Evolutionary conservation across 2,113 vertebrate genomes (phyloP), one percentile per base, ranked within the genome.

Genomic region (Empidonax traillii): DNA sequence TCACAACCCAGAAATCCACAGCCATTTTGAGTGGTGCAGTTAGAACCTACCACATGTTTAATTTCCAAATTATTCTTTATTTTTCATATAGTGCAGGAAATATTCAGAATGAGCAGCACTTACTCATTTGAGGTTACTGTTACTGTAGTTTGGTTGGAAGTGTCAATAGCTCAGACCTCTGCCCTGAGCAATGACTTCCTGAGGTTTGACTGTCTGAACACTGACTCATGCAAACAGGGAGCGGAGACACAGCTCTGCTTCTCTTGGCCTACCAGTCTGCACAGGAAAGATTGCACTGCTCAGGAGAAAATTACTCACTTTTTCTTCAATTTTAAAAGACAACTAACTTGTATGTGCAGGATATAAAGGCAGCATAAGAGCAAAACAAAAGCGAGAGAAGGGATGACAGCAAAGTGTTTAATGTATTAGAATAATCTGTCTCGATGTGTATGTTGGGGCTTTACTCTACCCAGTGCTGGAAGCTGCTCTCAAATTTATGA

Each of bases 81-180:
- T 95, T 67, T 75, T 74, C 10, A 35, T 9, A 10, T 47, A 81
- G 5, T 18, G 7, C 35, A 68, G 6, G 10, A 80, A 63, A 63
- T n/a, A 16, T 68, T 71, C 75, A 67, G 28, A 76, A 55, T 10
- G n/a, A 33, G 13, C 58, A n/a, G 6, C 12, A 10, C 6, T 89
- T 61, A 58, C 0, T 2, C 3, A 8, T 39, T 72, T 53, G 24
- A 10, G 66, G 66, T 67, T 84, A 17, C 0, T 1, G 31, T 37
- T 53, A 33, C 14, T 55, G 17, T 25, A n/a, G 24, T 62, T 74
- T 82, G 19, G 1, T 75, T 52, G n/a, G 10, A 67, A 10, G 7
- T 51, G 8, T 27, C 8, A 51, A 9, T 37, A 78, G 55, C 7
- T 28, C 25, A 59, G 15, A 37, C 10, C 20, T 39, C 47, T 65